Conservation (phyloP, 2,888 invertebrate species). For the Drosophila formosana region DNA sequence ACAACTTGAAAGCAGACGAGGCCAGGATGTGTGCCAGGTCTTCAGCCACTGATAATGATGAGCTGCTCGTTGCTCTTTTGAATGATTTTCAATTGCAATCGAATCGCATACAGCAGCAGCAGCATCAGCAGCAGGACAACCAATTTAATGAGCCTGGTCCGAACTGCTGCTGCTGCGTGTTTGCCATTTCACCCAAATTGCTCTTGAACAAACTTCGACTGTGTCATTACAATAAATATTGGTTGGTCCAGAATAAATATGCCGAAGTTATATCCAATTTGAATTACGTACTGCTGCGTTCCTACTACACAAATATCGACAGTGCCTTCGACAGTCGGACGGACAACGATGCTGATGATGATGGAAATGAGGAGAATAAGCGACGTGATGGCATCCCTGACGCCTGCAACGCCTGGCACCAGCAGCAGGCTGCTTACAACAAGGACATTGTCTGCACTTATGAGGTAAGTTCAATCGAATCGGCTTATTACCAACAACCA, state of each 20-base stretch:
- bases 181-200: conserved; percentile 84
- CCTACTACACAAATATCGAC: conserved; percentile 81
- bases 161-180: conserved; percentile 61
- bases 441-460: conserved; percentile 82
- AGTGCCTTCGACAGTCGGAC: conserved; percentile 57
- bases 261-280: conserved; percentile 85
- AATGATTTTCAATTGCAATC: conserved; percentile 84
- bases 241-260: conserved; percentile 86
- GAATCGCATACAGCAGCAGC: conserved; percentile 64
- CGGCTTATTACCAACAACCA: conserved; percentile 62
- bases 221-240: conserved; percentile 85
- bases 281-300: conserved; percentile 83
- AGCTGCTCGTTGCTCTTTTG: conserved; percentile 84
- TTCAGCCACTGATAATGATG: conserved; percentile 83
- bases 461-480: conserved; percentile 83
- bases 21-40: conserved; percentile 68
- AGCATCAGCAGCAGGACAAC: conserved; percentile 22
- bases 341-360: conserved; percentile 15
- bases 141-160: conserved; percentile 72
- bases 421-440: conserved; percentile 48
- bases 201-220: conserved; percentile 85
- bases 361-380: conserved; percentile 17
- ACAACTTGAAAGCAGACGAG: conserved; percentile 57
- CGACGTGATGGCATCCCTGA: conserved; percentile 3
- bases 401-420: conserved; percentile 30